Evolutionary conservation across 2,888 invertebrate genomes (phyloP), one percentile per base, ranked within the genome.

Genomic region (Fragum fragum): DNA sequence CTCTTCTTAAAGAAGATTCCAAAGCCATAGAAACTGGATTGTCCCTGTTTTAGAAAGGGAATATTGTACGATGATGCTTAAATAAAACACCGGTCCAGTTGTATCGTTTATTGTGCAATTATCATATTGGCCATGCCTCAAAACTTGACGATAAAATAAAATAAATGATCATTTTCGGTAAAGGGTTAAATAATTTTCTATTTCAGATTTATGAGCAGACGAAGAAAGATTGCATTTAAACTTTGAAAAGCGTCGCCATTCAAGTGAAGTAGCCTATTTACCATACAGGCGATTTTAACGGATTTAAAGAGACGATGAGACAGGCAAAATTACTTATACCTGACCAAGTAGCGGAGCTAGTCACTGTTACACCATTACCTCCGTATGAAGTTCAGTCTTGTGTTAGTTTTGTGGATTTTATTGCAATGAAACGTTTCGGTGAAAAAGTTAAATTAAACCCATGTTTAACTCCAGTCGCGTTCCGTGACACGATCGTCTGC

Each of bases 401-500:
- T 42, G 87, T 85, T 7, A 91, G 90, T 71, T 79, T 75, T 36
- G 55, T 92, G 66, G 87, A 90, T 47, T 87, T 90, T 57, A 77
- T 81, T 18, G 73, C 85, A 52, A 89, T 87, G 88, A 91, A 89
- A 70, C 87, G 91, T 5, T 91, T 83, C 79, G 89, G 90, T 63
- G 90, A 89, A 52, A 81, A 87, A 66, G 90, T 93, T 21, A 83
- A 77, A 23, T 87, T 92, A 53, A 85, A 83, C 1, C 91, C 90
- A 7, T 83, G 83, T 59, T 73, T 92, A n/a, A 85, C 87, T 7
- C 91, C 93, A 1, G 88, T 91, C 11, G 75, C 83, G 39, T 88
- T 87, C 74, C 81, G 87, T 26, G 91, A 91, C 61, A 88, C 90
- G 1, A 83, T 90, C 23, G 76, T 91, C 7, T 90, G 89, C 69